phyloP scores from a whole-genome alignment of 2,797 vertebrate species.

The Rhadinocentrus ornatus region DNA sequence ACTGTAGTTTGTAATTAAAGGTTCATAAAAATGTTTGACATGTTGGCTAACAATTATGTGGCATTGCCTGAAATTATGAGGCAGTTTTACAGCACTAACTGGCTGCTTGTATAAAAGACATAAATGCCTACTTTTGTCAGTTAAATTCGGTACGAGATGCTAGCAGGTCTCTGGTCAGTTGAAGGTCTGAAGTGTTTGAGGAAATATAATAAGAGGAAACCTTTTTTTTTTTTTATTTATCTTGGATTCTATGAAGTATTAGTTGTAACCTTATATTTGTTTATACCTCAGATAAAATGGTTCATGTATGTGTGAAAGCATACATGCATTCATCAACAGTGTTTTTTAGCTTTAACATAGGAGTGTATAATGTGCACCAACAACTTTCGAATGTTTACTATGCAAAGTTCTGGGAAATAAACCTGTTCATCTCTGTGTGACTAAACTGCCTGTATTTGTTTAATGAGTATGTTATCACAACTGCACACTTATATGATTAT shows the following conservation, averaged over 20 bases:
- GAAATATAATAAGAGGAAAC: not conserved
- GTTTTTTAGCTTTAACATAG: slow-evolving; percentile 29
- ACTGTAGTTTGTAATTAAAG: not conserved
- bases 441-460: not conserved
- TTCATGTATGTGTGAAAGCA: slow-evolving; percentile 7
- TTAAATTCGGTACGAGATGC: not conserved
- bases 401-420: slow-evolving; percentile 74
- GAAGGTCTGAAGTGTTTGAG: not conserved
- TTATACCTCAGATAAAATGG: slow-evolving; percentile 45
- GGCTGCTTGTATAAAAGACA: not conserved
- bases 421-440: slow-evolving; percentile 39
- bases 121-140: not conserved
- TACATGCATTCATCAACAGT: slow-evolving; percentile 6
- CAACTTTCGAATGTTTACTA: slow-evolving; percentile 62
- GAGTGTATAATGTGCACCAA: slow-evolving; percentile 10
- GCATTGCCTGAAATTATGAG: not conserved
- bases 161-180: not conserved
- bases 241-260: slow-evolving; percentile 58
- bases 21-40: not conserved
- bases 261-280: slow-evolving; percentile 32
- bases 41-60: not conserved
- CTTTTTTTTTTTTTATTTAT: slow-evolving; percentile 10
- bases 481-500: not conserved
- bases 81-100: not conserved
- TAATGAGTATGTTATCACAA: not conserved